These are phyloP conservation scores for Agonopterix heracliana DNA, from an alignment of 2,888 invertebrate species.

Conservation along the genomic window DNA sequence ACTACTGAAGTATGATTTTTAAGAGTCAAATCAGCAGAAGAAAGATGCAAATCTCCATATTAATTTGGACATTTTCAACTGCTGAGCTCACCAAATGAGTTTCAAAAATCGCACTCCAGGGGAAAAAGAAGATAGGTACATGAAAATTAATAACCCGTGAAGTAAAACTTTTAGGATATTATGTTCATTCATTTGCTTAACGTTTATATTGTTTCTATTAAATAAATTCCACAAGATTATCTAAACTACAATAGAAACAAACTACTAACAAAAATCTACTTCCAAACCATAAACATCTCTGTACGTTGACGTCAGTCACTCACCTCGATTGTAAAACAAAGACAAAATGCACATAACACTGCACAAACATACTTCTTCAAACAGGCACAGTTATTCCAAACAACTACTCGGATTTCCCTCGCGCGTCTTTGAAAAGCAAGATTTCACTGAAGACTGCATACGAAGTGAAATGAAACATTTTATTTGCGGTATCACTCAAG, in stretches of 20 bases:
- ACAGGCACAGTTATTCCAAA: conserved; percentile 31
- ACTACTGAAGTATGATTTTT: too few relatives aligned
- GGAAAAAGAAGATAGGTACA: too few relatives aligned
- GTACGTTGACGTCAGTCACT: conserved; percentile 11
- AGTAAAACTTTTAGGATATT: too few relatives aligned
- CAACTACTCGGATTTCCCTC: conserved; percentile 31
- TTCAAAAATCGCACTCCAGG: too few relatives aligned
- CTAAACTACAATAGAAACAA: not conserved
- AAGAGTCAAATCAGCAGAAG: too few relatives aligned
- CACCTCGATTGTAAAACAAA: conserved; percentile 16
- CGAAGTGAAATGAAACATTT: conserved; percentile 37
- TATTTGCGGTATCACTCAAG: conserved; percentile 57
- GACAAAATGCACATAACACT: conserved; percentile 26
- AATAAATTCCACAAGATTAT: too few relatives aligned
- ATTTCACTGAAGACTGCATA: conserved; percentile 30
- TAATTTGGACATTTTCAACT: too few relatives aligned
- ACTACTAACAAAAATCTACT: not conserved
- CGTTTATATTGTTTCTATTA: too few relatives aligned
- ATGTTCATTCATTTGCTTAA: too few relatives aligned
- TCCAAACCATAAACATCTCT: conserved; percentile 1
- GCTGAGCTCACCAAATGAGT: too few relatives aligned
- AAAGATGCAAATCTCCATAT: too few relatives aligned
- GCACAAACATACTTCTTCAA: conserved; percentile 25
- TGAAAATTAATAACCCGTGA: too few relatives aligned
- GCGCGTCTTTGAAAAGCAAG: conserved; percentile 17